Percentiles rank a stretch among this genome's conserved stretches.
These are phyloP conservation scores for Ctenoplectra terminalis DNA, from an alignment of 1,140 invertebrate genomes.

Conservation along the genomic window DNA sequence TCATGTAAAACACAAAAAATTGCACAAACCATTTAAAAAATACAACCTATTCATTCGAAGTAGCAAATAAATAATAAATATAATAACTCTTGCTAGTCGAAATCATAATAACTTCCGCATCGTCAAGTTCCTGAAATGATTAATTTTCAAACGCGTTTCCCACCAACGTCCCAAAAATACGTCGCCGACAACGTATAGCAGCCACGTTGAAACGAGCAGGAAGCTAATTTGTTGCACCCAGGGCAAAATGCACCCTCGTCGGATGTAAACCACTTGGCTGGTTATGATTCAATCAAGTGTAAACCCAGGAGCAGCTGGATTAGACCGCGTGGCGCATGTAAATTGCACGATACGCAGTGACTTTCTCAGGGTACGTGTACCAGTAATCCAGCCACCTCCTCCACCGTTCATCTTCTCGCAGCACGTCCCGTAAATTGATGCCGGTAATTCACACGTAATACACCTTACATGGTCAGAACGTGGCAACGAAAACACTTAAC, in stretches of 20 bases:
- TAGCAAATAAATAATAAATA: no score
- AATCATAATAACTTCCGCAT: neutral
- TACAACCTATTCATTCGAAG: no score
- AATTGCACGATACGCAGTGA: conserved; percentile 56
- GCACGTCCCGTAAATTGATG: conserved; percentile 35
- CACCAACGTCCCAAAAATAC: neutral
- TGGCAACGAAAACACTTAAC: neutral
- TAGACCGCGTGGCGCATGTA: conserved; percentile 36
- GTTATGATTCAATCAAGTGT: conserved; percentile 63
- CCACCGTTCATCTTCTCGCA: conserved; percentile 31
- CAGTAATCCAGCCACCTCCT: conserved; percentile 17
- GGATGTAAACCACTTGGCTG: conserved; percentile 36
- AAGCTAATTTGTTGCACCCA: conserved; percentile 55
- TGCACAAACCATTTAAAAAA: no score
- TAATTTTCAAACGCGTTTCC: neutral
- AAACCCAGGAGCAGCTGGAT: conserved; percentile 44
- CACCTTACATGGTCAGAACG: conserved; percentile 15
- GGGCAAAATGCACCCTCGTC: conserved; percentile 16
- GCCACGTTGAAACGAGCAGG: neutral
- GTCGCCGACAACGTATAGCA: neutral
- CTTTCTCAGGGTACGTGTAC: conserved; percentile 39
- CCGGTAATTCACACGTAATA: conserved; percentile 40
- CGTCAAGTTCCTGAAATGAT: neutral
- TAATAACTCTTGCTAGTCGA: no score
- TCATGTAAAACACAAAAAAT: no score